phyloP scores from a whole-genome alignment of 2,113 vertebrate species.

The Cebus imitator region DNA sequence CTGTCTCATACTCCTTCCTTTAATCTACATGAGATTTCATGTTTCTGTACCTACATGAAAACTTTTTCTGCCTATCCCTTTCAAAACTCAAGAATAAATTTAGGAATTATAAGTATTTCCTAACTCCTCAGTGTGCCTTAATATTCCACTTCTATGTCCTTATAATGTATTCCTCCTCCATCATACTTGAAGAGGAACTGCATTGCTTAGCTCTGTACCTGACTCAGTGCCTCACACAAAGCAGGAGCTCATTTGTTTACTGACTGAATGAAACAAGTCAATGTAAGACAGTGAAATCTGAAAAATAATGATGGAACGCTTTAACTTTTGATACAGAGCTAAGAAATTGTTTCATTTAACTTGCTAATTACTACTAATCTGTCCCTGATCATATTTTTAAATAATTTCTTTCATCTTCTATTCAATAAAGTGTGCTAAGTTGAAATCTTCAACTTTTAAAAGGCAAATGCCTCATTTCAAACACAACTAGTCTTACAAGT shows the following conservation, averaged over 20 bases:
- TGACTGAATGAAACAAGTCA: neutral
- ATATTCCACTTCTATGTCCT: neutral
- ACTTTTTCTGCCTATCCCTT: neutral
- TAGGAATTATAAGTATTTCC: neutral
- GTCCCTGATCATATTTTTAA: conserved; percentile 29
- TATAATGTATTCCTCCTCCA: neutral
- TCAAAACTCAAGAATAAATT: conserved; percentile 51
- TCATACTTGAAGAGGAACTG: neutral
- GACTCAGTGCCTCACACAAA: neutral
- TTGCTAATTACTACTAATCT: conserved; percentile 18
- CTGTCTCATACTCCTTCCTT: neutral
- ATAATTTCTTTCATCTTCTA: conserved; percentile 46
- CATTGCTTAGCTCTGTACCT: neutral
- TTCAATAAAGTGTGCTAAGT: conserved; percentile 7
- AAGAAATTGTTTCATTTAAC: conserved; percentile 3
- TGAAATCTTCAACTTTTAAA: conserved; percentile 50
- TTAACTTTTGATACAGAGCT: neutral
- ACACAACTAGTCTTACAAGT: conserved; percentile 39
- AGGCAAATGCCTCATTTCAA: conserved; percentile 33
- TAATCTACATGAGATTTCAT: neutral
- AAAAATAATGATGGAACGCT: conserved; percentile 32
- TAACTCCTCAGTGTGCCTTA: neutral
- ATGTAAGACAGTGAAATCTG: neutral
- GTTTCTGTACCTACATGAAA: neutral
- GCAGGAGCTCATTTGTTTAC: neutral